Conservation (phyloP, 2,797 vertebrate genomes). For the Valencia hispanica region DNA sequence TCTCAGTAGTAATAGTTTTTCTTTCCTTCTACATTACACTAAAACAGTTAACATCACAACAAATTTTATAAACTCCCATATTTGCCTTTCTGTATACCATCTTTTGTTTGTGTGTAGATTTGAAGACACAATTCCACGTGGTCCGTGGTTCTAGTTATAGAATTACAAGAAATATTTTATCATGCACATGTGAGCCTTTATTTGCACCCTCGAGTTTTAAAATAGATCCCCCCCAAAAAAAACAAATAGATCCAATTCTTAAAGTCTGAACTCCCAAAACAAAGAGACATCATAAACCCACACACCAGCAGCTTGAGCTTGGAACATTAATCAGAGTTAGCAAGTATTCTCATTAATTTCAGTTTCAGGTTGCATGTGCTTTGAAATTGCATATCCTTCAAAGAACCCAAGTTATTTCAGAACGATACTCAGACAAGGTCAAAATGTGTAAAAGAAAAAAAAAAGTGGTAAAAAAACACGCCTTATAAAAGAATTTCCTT, state of each 20-base stretch:
- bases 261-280: conserved; percentile 15
- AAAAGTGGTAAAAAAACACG: not conserved
- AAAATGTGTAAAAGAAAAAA: conserved; percentile 5
- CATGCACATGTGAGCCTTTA: conserved; percentile 13
- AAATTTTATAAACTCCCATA: not conserved
- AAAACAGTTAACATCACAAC: not conserved
- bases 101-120: not conserved
- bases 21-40: not conserved
- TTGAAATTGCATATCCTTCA: conserved; percentile 41
- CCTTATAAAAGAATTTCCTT: conserved; percentile 24
- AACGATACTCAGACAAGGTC: conserved; percentile 35
- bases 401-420: conserved; percentile 30
- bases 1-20: not conserved
- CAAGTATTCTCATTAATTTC: conserved; percentile 48
- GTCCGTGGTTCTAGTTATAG: not conserved
- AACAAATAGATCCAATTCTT: conserved; percentile 16
- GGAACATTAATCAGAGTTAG: conserved; percentile 35
- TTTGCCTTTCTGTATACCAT: not conserved
- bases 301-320: conserved; percentile 18
- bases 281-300: conserved; percentile 21
- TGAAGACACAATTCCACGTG: not conserved
- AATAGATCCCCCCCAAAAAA: too few relatives aligned
- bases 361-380: conserved; percentile 26
- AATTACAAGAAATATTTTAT: conserved; percentile 20
- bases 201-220: conserved; percentile 25